Evolutionary conservation across 2,113 vertebrate genomes (phyloP), one percentile per base, ranked within the genome.

Genomic region (Ondatra zibethicus): DNA sequence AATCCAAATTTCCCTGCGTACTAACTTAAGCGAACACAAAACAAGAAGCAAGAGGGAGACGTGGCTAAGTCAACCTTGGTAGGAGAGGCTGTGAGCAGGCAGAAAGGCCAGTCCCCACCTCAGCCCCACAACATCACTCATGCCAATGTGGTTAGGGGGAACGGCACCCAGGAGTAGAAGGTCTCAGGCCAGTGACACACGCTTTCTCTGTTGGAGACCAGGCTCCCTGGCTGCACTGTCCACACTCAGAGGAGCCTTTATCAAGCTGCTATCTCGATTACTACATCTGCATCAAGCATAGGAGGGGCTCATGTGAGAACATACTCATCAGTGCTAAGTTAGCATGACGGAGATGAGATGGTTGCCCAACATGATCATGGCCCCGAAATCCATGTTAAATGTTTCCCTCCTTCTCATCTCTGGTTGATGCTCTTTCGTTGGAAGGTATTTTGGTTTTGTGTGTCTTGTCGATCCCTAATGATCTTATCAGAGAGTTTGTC

Each of bases 151-250:
- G 42, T 23, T 33, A n/a, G 0, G 52, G 70, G 36, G 55, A 27
- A 8, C 36, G 12, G 10, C 16, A 0, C 13, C 11, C 6, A 0
- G 0, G 17, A 31, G 19, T 13, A 11, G 7, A 12, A 50, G 1
- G 61, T 19, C 66, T 27, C 39, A 68, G 36, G 25, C 25, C 50
- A 19, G 13, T 4, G n/a, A 33, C 27, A 14, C 3, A 13, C 10
- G 58, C 58, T 2, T 11, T 7, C 5, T 42, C 76, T 87, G 9
- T 33, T 23, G n/a, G 13, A 66, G 14, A 61, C 10, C 4, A 12
- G 10, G 31, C 31, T 55, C 4, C 3, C 50, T 42, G 39, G 47
- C 36, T 11, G 16, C 39, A 17, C 58, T 85, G 82, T 45, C 27
- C 25, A 63, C 12, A 16, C 82, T 42, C 7, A 14, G 25, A 29